Evolutionary conservation across 1,140 invertebrate species (phyloP), one percentile per base, ranked within the genome.

Genomic region (Drosophila quadrilineata): DNA sequence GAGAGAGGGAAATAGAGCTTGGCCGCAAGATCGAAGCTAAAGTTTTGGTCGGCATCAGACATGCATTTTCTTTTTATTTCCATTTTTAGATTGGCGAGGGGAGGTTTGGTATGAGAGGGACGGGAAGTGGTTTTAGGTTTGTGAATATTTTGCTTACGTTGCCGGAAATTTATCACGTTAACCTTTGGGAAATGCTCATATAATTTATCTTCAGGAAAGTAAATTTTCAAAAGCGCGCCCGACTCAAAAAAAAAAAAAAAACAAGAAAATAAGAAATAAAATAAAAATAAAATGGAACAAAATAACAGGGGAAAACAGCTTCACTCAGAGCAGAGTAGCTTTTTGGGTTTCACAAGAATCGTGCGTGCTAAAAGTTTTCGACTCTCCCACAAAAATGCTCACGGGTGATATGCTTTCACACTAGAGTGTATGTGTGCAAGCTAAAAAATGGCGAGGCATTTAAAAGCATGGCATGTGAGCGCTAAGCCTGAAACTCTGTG

Each of bases 141-240:
- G 22, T 45, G 56, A 66, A 66, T 84, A 85, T 85, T 85, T 85
- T 85, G 79, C 79, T 85, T 85, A 85, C 79, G 79, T 50, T 68
- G 74, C 46, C 80, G 71, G 49, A 85, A 85, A 85, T 85, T 85
- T 85, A 85, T 85, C 79, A 85, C 79, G 74, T 72, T 85, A 85
- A 85, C 79, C 79, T 85, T 85, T 85, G 79, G 79, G 79, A 85
- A 85, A 85, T 79, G 80, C 79, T 85, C 75, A 72, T 85, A 85
- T 85, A 85, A 85, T 85, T 85, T 85, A 85, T 85, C 74, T 85
- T 79, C 74, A 72, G 60, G 67, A 52, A 85, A 85, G 79, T 84
- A 85, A 79, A 84, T 84, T 84, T 77, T 65, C 45, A 71, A 70
- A 60, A 57, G 57, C 26, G 22, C 41, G 57, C 41, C 28, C n/a